These are phyloP conservation scores for Gavialis gangeticus DNA, from an alignment of 2,113 vertebrate genomes.

Conservation along the genomic window DNA sequence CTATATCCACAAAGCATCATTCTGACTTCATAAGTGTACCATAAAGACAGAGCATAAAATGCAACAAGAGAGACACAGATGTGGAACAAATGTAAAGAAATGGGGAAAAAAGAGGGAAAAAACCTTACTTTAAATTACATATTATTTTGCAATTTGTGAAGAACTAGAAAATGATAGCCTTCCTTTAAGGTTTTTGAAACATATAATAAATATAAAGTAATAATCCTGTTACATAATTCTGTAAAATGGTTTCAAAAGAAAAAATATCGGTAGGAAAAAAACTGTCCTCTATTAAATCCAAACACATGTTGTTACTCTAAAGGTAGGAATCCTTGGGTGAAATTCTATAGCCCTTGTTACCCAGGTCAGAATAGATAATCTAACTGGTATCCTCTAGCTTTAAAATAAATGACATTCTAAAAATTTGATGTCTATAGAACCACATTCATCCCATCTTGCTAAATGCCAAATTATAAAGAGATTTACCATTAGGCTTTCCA, in stretches of 20 bases:
- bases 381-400: neutral
- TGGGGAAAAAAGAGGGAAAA: neutral
- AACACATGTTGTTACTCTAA: neutral
- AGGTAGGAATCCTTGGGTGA: neutral
- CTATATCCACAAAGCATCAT: neutral
- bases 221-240: neutral
- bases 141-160: neutral
- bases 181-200: neutral
- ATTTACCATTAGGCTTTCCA: slow-evolving; percentile 8
- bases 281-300: neutral
- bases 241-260: neutral
- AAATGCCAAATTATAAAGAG: neutral
- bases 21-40: neutral
- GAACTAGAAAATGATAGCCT: neutral
- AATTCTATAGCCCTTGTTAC: neutral
- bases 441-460: neutral
- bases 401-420: neutral
- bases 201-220: neutral
- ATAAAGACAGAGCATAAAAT: neutral
- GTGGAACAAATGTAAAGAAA: neutral
- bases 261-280: neutral
- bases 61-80: neutral
- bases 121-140: neutral
- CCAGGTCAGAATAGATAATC: neutral
- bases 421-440: neutral